Conservation (phyloP, 2,797 vertebrate genomes). For the Borostomias antarcticus region DNA sequence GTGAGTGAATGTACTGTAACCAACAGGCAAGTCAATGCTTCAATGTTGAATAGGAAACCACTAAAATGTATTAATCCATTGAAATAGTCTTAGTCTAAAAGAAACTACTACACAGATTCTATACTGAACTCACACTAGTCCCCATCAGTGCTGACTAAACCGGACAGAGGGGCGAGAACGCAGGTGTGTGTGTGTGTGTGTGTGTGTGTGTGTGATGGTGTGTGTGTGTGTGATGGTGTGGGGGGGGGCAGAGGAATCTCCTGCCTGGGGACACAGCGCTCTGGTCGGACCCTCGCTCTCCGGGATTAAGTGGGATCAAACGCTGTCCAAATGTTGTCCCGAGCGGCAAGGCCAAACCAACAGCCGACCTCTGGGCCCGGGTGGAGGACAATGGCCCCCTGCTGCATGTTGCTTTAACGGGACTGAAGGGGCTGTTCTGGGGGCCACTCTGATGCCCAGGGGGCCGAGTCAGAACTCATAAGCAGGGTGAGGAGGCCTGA, state of each 20-base stretch:
- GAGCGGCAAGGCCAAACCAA: constrained; percentile 67
- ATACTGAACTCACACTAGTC: too few relatives aligned
- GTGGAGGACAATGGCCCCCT: constrained; percentile 65
- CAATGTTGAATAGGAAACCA: too few relatives aligned
- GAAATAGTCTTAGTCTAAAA: too few relatives aligned
- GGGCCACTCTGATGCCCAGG: constrained; percentile 59
- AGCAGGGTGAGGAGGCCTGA: constrained; percentile 10
- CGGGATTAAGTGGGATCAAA: constrained; percentile 73
- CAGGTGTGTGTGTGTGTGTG: too few relatives aligned
- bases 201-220: too few relatives aligned
- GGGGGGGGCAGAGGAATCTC: constrained; percentile 37
- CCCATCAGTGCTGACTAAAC: too few relatives aligned
- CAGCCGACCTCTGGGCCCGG: constrained; percentile 64
- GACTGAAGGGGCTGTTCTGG: constrained; percentile 63
- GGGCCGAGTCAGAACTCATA: constrained; percentile 25
- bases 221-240: not conserved
- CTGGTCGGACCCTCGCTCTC: constrained; percentile 61
- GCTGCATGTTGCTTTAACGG: constrained; percentile 67
- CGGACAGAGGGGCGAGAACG: too few relatives aligned
- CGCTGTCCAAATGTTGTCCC: constrained; percentile 69
- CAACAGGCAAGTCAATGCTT: too few relatives aligned
- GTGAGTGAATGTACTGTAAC: not conserved
- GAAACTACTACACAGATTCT: too few relatives aligned
- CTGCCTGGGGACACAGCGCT: constrained; percentile 41
- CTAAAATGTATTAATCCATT: too few relatives aligned